Base-by-base conservation (phyloP, 2,797 vertebrate species). In the Cuniculus paca region DNA sequence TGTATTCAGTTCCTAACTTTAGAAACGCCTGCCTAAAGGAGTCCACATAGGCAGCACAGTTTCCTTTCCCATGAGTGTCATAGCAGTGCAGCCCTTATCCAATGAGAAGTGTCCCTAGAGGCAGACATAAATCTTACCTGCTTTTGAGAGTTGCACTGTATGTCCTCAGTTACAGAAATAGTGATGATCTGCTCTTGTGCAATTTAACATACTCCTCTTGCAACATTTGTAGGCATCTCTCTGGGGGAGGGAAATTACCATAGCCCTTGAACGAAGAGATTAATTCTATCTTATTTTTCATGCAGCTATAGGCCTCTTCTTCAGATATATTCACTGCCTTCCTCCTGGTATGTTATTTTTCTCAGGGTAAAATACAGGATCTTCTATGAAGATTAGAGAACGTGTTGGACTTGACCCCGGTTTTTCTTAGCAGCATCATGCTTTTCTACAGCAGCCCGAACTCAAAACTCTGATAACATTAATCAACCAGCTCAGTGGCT, bases 161-260 rank as follows among this genome's bases (percentile, higher is more conserved):
- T 95, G 88, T 95, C 74, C 39, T 95, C 78, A 39, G 79, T 80
- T 92, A 88, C 86, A 87, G 74, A 95, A 94, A 94, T 85, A 68
- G 48, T 65, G 60, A 61, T 78, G 81, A 88, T 72, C 63, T 91
- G n/a, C 86, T 95, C 78, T 77, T 75, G 52, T 91, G 63, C 63
- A 95, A 94, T 86, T 87, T 95, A 92, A 54, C 82, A 68, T 89
- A 34, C 63, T 87, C 48, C 50, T 96, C 39, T 90, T 92, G n/a
- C 26, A 87, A 78, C 50, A 60, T 94, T 97, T 92, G 77, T 87
- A 68, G 22, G 60, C 95, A 84, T 96, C 63, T 74, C 52, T 90
- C 85, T 31, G 22, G 58, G 58, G 75, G 63, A 95, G 68, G 75
- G 60, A 87, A 88, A 95, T 79, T 56, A 56, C 60, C 54, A 68